Conservation (phyloP, 2,888 invertebrate species). For the Prosopocoilus inquinatus region DNA sequence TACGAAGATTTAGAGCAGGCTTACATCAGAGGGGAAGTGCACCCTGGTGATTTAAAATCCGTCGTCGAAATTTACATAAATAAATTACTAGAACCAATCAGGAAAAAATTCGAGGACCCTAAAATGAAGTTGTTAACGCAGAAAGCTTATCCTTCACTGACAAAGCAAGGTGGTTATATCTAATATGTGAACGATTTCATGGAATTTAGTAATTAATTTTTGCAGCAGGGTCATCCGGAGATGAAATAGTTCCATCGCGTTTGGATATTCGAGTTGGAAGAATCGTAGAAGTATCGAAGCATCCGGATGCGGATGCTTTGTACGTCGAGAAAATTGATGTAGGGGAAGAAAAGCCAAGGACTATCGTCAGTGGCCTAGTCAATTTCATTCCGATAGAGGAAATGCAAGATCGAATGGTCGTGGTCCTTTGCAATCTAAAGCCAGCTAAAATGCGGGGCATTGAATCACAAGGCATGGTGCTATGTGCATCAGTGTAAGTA, state of each 20-base stretch:
- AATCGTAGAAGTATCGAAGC: slow-evolving; percentile 77
- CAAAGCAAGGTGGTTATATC: slow-evolving; percentile 56
- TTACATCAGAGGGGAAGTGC: slow-evolving; percentile 79
- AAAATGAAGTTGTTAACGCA: slow-evolving; percentile 75
- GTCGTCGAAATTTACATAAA: slow-evolving; percentile 85
- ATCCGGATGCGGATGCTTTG: slow-evolving; percentile 89
- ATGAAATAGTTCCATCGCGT: slow-evolving; percentile 68
- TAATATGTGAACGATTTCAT: not conserved
- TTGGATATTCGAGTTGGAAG: slow-evolving; percentile 87
- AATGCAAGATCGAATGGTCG: slow-evolving; percentile 85
- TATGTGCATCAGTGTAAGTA: slow-evolving; percentile 79
- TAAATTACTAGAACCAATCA: slow-evolving; percentile 81
- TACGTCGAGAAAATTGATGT: slow-evolving; percentile 92
- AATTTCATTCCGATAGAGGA: slow-evolving; percentile 87
- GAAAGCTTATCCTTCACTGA: slow-evolving; percentile 80
- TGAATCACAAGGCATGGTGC: slow-evolving; percentile 89
- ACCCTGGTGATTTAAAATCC: slow-evolving; percentile 91
- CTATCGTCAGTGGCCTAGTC: slow-evolving; percentile 86
- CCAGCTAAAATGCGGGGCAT: slow-evolving; percentile 94
- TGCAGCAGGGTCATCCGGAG: slow-evolving; percentile 49
- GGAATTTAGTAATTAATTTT: slow-evolving; percentile 16
- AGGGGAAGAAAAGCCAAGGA: slow-evolving; percentile 71
- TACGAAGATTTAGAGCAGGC: slow-evolving; percentile 78
- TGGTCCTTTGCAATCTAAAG: slow-evolving; percentile 94
- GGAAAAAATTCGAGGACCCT: slow-evolving; percentile 77